Conservation (phyloP, 1,140 invertebrate genomes). For the Ostrea edulis region DNA sequence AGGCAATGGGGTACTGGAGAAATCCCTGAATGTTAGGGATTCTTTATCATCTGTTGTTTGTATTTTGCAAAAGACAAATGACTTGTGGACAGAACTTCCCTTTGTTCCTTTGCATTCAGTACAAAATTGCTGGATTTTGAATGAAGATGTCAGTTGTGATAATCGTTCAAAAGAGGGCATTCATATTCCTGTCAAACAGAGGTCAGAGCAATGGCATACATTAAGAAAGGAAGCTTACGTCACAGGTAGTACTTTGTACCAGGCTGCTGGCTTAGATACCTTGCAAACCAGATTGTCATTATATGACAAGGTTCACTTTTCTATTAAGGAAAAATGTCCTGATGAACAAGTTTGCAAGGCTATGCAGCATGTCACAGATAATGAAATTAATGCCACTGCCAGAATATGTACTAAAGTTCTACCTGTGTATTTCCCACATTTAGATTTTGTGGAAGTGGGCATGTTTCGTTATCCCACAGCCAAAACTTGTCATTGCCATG, state of each 20-base stretch:
- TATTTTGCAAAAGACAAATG: background rate
- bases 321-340: background rate
- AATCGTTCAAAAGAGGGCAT: background rate
- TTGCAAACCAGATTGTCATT: conserved; percentile 10
- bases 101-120: conserved; percentile 8
- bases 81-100: background rate
- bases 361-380: background rate
- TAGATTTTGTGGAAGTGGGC: background rate
- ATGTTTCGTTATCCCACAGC: background rate
- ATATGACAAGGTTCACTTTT: background rate
- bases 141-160: background rate
- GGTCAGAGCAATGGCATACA: background rate
- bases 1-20: background rate
- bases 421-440: background rate
- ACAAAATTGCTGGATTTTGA: background rate
- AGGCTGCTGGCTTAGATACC: background rate
- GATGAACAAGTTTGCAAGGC: conserved; percentile 1
- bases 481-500: conserved; percentile 17
- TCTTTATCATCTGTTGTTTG: background rate
- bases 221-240: background rate
- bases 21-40: background rate
- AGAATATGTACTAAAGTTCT: background rate
- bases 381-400: background rate
- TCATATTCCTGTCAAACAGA: background rate
- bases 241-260: conserved; percentile 12